Evolutionary conservation across 2,888 invertebrate species (phyloP), one percentile per base, ranked within the genome.

Genomic region (Acheta domesticus): DNA sequence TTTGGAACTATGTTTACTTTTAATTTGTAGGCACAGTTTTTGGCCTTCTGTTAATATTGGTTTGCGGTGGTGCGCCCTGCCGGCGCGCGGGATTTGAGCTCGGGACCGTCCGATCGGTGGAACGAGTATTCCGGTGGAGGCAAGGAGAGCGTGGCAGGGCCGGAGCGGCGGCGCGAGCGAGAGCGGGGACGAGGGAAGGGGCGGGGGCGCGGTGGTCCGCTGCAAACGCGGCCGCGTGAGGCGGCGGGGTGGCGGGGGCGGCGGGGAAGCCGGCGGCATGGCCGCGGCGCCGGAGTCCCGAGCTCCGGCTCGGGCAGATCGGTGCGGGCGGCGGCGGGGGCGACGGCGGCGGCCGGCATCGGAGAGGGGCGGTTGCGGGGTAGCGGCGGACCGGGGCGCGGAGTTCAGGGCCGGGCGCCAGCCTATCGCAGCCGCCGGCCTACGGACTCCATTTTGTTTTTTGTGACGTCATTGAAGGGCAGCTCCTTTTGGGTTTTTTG

Each of bases 331-430:
- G n/a, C 62, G 62, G 62, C 62, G 62, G 62, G 16, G 62, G 62
- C 62, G 8, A n/a, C 62, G 62, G 62, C n/a, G 62, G 62, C n/a
- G 14, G 62, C 4, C 14, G 62, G 16, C 62, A 8, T 62, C 16
- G n/a, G n/a, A n/a, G n/a, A n/a, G 62, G 62, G 62, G 62, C 62
- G n/a, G 62, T 62, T 3, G 14, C 14, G 16, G 62, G n/a, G 62
- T 19, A n/a, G 62, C n/a, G 62, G 62, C 62, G 62, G 16, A 8
- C 62, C n/a, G 62, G 62, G 62, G 62, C 62, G 62, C 62, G 62
- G 62, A 62, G 62, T 62, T 62, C 62, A n/a, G 62, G 62, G 62
- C 62, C 62, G 62, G 62, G 62, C 62, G 62, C 62, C 62, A 62
- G 62, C 62, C 62, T 62, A 62, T 62, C 62, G 62, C 16, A 62